Evolutionary conservation across 2,113 vertebrate genomes (phyloP).

Genomic region (Copsychus sechellarum): DNA sequence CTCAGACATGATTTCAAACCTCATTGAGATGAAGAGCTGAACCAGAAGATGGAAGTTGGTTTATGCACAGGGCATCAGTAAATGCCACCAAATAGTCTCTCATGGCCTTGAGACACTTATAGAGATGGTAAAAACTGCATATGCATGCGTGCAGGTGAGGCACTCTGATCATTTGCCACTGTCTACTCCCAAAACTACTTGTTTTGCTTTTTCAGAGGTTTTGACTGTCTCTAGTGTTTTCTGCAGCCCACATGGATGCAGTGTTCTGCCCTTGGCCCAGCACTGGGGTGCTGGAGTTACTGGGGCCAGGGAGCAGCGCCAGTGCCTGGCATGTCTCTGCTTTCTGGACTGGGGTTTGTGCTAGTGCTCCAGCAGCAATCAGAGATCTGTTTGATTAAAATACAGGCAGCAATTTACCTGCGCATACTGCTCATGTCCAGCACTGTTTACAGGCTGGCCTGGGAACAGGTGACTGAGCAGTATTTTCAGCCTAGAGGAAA

Average conservation of each 20-base stretch:
- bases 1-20: background rate
- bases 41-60: background rate
- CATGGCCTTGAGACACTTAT: background rate
- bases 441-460: background rate
- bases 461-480: background rate
- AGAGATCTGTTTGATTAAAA: background rate
- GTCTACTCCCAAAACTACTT: background rate
- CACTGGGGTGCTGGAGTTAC: rapidly evolving
- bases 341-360: background rate
- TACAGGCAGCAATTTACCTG: background rate
- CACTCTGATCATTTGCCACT: background rate
- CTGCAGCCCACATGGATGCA: rapidly evolving
- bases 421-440: background rate
- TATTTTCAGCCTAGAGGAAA: background rate
- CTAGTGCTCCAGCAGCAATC: background rate
- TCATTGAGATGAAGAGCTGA: background rate
- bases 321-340: background rate
- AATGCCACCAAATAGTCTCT: background rate
- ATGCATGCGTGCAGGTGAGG: background rate
- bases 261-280: background rate
- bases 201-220: background rate
- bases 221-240: background rate
- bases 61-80: background rate
- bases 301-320: background rate
- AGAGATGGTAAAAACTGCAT: background rate